Conservation (phyloP, 2,113 vertebrate genomes). For the Girardinichthys multiradiatus region DNA sequence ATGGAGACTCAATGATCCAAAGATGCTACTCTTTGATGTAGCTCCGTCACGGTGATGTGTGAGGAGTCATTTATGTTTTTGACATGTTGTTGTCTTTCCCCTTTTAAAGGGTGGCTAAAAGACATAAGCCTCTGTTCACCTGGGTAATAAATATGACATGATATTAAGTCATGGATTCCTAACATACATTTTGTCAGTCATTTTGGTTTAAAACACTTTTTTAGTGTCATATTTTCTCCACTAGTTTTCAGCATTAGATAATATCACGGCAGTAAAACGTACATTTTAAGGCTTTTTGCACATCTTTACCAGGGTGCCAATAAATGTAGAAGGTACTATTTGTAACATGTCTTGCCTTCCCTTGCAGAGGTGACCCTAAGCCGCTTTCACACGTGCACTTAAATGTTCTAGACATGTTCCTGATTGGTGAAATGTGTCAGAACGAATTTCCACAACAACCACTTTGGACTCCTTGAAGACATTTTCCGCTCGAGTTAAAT, state of each 20-base stretch:
- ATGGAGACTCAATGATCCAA: too few relatives aligned
- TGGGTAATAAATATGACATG: too few relatives aligned
- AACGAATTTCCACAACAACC: neutral
- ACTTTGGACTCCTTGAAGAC: neutral
- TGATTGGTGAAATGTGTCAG: neutral
- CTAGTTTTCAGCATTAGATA: neutral
- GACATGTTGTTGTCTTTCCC: neutral
- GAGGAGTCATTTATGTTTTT: too few relatives aligned
- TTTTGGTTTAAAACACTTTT: too few relatives aligned
- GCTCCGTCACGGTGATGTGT: too few relatives aligned
- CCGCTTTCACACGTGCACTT: neutral
- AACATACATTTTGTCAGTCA: too few relatives aligned
- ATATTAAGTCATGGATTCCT: too few relatives aligned
- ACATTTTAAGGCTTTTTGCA: neutral
- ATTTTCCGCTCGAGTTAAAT: neutral
- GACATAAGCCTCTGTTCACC: neutral
- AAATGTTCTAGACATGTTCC: neutral
- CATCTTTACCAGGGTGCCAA: neutral
- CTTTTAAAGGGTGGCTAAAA: neutral
- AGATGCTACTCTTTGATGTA: too few relatives aligned
- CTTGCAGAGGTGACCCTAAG: neutral
- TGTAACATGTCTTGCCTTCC: neutral
- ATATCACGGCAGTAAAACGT: neutral
- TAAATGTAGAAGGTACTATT: neutral
- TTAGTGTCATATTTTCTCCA: too few relatives aligned